Conservation (phyloP, 2,888 invertebrate genomes). For the Willowsia nigromaculata region DNA sequence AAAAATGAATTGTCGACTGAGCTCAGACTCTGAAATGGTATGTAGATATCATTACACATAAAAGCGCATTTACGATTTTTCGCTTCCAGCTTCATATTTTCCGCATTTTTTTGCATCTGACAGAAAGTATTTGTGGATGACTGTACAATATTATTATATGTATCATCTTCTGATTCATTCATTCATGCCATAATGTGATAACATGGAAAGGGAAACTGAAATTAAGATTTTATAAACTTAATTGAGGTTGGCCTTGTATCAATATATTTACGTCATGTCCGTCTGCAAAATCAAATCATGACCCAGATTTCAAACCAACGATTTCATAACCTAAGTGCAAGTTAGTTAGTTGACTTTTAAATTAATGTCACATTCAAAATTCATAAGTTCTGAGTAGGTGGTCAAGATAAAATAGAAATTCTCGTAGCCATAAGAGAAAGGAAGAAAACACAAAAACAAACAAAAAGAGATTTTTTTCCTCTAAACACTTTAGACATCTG, state of each 20-base stretch:
- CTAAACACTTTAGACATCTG: constrained; percentile 60
- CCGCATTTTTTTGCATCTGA: neutral
- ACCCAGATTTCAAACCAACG: constrained; percentile 47
- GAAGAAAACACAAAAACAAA: constrained; percentile 19
- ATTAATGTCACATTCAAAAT: neutral
- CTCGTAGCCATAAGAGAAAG: neutral
- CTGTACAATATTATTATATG: constrained; percentile 1
- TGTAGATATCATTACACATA: neutral
- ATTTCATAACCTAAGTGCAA: too few relatives aligned
- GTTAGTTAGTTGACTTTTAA: too few relatives aligned
- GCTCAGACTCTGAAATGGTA: neutral
- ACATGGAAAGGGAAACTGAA: neutral
- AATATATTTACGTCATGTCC: neutral
- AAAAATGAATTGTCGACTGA: constrained; percentile 14
- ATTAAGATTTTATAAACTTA: constrained; percentile 33
- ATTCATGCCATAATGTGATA: constrained; percentile 28
- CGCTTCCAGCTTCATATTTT: neutral
- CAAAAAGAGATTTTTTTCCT: constrained; percentile 26
- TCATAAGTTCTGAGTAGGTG: neutral
- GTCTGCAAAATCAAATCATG: neutral
- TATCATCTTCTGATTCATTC: constrained; percentile 23
- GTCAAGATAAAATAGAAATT: neutral
- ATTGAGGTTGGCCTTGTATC: constrained; percentile 31
- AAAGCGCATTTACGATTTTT: neutral
- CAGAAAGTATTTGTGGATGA: neutral